These are phyloP conservation scores for Enteromius trimaculatus DNA, from an alignment of 2,797 vertebrate genomes.

Conservation along the genomic window DNA sequence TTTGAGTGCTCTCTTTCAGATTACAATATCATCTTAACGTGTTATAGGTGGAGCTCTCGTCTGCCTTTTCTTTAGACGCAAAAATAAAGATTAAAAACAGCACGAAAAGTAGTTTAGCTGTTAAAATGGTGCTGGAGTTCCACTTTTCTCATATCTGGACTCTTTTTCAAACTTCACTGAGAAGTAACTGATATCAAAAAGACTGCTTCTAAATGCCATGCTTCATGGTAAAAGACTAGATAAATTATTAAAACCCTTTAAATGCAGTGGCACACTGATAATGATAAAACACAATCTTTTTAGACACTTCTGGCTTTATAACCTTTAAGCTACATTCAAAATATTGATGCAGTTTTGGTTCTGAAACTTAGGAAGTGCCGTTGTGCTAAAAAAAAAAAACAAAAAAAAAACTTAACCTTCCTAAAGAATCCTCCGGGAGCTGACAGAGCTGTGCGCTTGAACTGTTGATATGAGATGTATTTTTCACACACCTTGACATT, in stretches of 20 bases:
- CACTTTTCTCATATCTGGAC: neutral
- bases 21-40: slow-evolving; percentile 6
- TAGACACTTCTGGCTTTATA: neutral
- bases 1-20: neutral
- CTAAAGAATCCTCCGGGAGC: slow-evolving; percentile 14
- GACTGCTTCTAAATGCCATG: slow-evolving; percentile 5
- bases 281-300: neutral
- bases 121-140: slow-evolving; percentile 2
- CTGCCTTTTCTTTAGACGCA: neutral
- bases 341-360: slow-evolving; percentile 13
- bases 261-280: neutral
- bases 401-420: neutral
- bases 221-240: neutral
- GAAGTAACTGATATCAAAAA: neutral
- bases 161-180: no score
- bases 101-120: slow-evolving; percentile 7
- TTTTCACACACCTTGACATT: slow-evolving; percentile 33
- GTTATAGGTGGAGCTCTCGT: neutral
- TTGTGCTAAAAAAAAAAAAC: neutral
- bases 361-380: neutral
- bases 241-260: neutral
- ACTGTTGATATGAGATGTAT: neutral
- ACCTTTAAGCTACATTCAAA: neutral
- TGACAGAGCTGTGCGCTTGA: neutral
- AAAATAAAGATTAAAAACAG: slow-evolving; percentile 11